phyloP scores from a whole-genome alignment of 2,888 invertebrate species.

The Drosophila phalerata region DNA sequence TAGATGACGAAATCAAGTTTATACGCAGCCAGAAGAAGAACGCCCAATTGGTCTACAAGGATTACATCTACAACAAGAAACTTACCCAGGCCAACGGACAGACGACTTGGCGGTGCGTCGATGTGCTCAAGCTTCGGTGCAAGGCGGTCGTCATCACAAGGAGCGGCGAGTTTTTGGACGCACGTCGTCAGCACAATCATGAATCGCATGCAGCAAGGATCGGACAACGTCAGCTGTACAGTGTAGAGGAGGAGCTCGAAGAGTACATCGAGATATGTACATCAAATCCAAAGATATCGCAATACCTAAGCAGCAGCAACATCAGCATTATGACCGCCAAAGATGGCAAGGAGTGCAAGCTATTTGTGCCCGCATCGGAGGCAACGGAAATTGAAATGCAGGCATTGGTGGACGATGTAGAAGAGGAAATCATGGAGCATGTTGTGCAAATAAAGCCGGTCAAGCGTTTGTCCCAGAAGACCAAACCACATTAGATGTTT shows the following conservation, averaged over 20 bases:
- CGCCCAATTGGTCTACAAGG: constrained; percentile 85
- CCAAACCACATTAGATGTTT: constrained; percentile 41
- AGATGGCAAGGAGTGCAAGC: constrained; percentile 82
- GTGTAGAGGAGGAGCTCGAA: constrained; percentile 84
- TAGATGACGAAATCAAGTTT: constrained; percentile 81
- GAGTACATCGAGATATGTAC: constrained; percentile 84
- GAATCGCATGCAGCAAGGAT: constrained; percentile 82
- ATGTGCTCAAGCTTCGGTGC: constrained; percentile 84
- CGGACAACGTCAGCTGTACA: constrained; percentile 83
- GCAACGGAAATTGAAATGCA: constrained; percentile 75
- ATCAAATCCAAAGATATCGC: constrained; percentile 81
- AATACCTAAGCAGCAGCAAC: constrained; percentile 80
- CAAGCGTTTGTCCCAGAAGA: constrained; percentile 40
- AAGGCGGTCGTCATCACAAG: constrained; percentile 85
- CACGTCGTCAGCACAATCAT: constrained; percentile 84
- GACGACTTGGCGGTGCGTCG: constrained; percentile 85
- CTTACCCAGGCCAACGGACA: constrained; percentile 86
- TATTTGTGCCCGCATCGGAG: constrained; percentile 82
- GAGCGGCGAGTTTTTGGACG: constrained; percentile 80
- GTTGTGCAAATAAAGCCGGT: constrained; percentile 38
- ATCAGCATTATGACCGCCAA: constrained; percentile 82
- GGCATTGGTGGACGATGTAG: constrained; percentile 54
- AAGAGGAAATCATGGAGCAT: constrained; percentile 40
- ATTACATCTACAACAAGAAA: constrained; percentile 86
- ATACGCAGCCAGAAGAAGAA: constrained; percentile 86